Conservation (phyloP, 2,113 vertebrate species). For the Sylvia atricapilla region DNA sequence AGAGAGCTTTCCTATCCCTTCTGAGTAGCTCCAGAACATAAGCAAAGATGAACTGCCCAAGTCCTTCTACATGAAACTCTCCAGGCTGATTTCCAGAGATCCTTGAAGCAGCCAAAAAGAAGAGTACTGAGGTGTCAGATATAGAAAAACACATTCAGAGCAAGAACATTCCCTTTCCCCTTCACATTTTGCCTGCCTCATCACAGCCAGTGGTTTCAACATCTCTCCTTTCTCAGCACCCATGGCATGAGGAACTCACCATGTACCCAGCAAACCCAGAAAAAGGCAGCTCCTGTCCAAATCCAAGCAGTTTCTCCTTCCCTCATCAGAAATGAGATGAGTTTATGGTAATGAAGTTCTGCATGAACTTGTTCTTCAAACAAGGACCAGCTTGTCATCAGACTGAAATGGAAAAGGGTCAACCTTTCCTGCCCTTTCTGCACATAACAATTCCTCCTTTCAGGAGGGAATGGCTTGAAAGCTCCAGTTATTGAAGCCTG, state of each 20-base stretch:
- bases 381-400: constrained; percentile 66
- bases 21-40: neutral
- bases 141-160: neutral
- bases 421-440: constrained; percentile 32
- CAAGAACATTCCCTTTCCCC: neutral
- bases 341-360: constrained; percentile 44
- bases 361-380: constrained; percentile 42
- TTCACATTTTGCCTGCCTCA: neutral
- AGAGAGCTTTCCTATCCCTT: neutral
- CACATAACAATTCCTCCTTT: constrained; percentile 59
- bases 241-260: neutral
- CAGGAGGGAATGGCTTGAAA: constrained; percentile 35
- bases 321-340: neutral
- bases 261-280: neutral
- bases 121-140: neutral
- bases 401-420: constrained; percentile 64
- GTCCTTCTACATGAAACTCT: neutral
- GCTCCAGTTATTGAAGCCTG: neutral
- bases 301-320: neutral
- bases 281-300: neutral
- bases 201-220: neutral
- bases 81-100: neutral
- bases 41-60: neutral
- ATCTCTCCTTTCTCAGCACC: neutral
- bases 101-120: neutral